Percentiles rank a stretch among this genome's conserved stretches.
These are phyloP conservation scores for Tachysurus fulvidraco DNA, from an alignment of 2,113 vertebrate species.

Conservation along the genomic window DNA sequence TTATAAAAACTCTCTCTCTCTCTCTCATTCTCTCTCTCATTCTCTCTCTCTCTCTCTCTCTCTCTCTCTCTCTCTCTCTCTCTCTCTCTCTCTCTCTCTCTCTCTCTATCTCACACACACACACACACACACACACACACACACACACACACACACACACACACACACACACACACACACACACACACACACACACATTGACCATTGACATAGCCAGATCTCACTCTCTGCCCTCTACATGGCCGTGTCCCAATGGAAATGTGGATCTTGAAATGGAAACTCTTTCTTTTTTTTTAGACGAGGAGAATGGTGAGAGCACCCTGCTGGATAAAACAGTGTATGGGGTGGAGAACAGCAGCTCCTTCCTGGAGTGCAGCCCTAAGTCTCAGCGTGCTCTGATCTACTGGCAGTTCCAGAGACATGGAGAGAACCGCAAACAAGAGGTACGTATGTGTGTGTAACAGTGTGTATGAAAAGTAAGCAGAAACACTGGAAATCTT, in stretches of 20 bases:
- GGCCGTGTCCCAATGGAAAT: not conserved
- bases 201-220: conserved; percentile 7
- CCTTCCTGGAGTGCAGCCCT: conserved; percentile 93
- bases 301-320: conserved; percentile 75
- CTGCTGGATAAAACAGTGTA: conserved; percentile 90
- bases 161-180: not conserved
- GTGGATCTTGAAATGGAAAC: conserved; percentile 13
- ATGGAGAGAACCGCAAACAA: conserved; percentile 83
- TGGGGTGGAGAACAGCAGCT: conserved; percentile 97
- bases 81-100: not conserved
- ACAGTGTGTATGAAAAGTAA: not conserved
- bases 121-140: conserved; percentile 5
- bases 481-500: not conserved
- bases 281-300: conserved; percentile 71
- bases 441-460: conserved; percentile 76
- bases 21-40: not conserved
- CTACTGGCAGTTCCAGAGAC: conserved; percentile 92
- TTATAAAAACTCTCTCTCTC: conserved; percentile 7
- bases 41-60: not conserved
- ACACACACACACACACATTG: conserved; percentile 17
- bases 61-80: no score
- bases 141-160: not conserved
- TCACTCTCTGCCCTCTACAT: not conserved
- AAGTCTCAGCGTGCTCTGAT: conserved; percentile 90
- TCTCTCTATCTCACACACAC: not conserved